phyloP scores from a whole-genome alignment of 2,888 invertebrate species.

The Leptopterna dolabrata region DNA sequence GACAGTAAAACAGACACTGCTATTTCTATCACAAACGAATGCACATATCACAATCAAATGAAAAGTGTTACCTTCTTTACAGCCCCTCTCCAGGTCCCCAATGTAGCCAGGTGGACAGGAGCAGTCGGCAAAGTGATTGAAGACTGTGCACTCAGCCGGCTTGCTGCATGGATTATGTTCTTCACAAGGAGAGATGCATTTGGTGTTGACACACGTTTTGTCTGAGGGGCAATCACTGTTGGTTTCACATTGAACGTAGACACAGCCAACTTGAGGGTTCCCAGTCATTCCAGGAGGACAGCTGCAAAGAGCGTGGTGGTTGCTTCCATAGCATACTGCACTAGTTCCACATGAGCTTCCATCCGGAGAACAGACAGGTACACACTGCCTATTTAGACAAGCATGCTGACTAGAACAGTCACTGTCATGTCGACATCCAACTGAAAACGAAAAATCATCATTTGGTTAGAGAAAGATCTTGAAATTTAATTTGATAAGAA shows the following conservation, averaged over 20 bases:
- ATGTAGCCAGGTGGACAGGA: slow-evolving; percentile 82
- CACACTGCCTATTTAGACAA: slow-evolving; percentile 85
- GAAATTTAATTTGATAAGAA: neutral
- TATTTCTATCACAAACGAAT: neutral
- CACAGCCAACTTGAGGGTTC: slow-evolving; percentile 82
- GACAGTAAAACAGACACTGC: too few relatives aligned
- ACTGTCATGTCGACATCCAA: slow-evolving; percentile 77
- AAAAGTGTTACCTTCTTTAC: slow-evolving; percentile 69
- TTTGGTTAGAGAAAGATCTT: neutral
- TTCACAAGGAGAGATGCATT: slow-evolving; percentile 83
- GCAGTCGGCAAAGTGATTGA: slow-evolving; percentile 82
- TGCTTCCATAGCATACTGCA: slow-evolving; percentile 82
- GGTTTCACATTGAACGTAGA: slow-evolving; percentile 82
- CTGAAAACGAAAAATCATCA: slow-evolving; percentile 57
- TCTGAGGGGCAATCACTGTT: slow-evolving; percentile 84
- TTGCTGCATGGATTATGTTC: slow-evolving; percentile 76
- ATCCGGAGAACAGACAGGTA: slow-evolving; percentile 81
- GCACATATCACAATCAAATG: neutral
- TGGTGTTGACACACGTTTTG: slow-evolving; percentile 83
- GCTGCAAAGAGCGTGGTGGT: slow-evolving; percentile 85
- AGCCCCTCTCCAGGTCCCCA: slow-evolving; percentile 74
- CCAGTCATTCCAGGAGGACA: slow-evolving; percentile 85
- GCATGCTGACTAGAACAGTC: slow-evolving; percentile 86
- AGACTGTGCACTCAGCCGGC: slow-evolving; percentile 80
- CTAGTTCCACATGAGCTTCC: slow-evolving; percentile 79